Percentiles rank a stretch among this genome's conserved stretches.
phyloP scores from a whole-genome alignment of 2,888 invertebrate species.

The Meiosimyza platycephala region DNA sequence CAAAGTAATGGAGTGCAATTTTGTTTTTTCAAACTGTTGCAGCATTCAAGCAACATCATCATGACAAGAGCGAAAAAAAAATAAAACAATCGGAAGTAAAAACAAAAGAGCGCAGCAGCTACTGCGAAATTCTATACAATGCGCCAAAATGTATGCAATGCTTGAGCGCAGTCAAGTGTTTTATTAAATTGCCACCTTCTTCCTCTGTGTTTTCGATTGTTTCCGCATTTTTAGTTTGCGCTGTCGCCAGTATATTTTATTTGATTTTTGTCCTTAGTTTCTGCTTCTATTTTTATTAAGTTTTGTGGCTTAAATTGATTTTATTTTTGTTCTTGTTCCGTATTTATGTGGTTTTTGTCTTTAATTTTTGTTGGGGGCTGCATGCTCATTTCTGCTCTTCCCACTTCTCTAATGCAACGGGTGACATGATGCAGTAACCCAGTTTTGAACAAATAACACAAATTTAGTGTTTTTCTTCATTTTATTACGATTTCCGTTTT shows the following conservation, averaged over 20 bases:
- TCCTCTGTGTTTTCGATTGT: slow-evolving; percentile 50
- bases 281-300: not conserved
- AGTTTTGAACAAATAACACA: not conserved
- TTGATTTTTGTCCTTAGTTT: not conserved
- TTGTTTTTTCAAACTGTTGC: not conserved
- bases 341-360: not conserved
- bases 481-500: slow-evolving; percentile 17
- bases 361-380: not conserved
- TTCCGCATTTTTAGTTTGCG: slow-evolving; percentile 20
- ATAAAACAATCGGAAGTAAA: not conserved
- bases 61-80: not conserved
- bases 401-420: not conserved
- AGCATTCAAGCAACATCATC: slow-evolving; percentile 15
- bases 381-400: not conserved
- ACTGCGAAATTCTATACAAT: slow-evolving; percentile 13
- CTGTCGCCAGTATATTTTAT: slow-evolving; percentile 2
- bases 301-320: not conserved
- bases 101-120: slow-evolving; percentile 3
- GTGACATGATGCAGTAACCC: too few relatives aligned
- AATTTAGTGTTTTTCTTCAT: slow-evolving; percentile 16
- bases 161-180: slow-evolving; percentile 60
- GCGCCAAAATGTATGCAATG: slow-evolving; percentile 54
- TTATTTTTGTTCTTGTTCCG: not conserved
- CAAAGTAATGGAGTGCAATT: slow-evolving; percentile 23
- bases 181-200: slow-evolving; percentile 65